phyloP scores from a whole-genome alignment of 1,140 invertebrate genomes.

The Dolichoris vasculosae region DNA sequence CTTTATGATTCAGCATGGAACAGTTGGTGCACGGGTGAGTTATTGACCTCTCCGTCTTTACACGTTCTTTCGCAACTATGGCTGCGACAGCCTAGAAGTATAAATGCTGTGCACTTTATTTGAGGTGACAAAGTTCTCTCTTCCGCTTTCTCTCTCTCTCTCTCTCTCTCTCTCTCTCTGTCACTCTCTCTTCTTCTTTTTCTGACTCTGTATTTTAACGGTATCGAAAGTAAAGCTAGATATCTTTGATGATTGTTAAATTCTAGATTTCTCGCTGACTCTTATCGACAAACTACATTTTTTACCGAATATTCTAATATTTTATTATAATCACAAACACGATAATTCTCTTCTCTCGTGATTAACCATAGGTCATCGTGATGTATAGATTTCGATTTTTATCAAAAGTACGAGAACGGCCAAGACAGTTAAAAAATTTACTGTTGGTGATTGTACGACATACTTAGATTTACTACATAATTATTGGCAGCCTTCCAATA shows the following conservation, averaged over 20 bases:
- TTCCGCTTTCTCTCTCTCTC: neutral
- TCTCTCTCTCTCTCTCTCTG: neutral
- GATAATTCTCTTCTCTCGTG: neutral
- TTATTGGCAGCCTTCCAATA: neutral
- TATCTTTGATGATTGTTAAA: neutral
- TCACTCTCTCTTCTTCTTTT: neutral
- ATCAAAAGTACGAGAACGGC: neutral
- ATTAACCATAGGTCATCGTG: neutral
- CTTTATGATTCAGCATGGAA: conserved; percentile 19
- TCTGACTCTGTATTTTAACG: neutral
- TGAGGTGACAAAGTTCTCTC: conserved; percentile 11
- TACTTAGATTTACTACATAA: neutral
- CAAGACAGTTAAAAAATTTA: conserved; percentile 6
- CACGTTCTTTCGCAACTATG: conserved; percentile 21
- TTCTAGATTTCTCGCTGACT: neutral
- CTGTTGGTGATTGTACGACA: neutral
- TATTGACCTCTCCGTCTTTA: conserved; percentile 21
- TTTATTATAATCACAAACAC: neutral
- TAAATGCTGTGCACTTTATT: conserved; percentile 19
- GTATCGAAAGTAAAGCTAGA: neutral
- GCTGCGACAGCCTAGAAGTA: neutral
- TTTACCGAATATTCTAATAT: neutral
- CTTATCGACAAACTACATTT: neutral
- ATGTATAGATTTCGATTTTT: neutral
- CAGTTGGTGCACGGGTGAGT: conserved; percentile 12